A percentile compares a stretch with the other conserved stretches of the same genome.
Evolutionary conservation across 2,888 invertebrate species (phyloP).

Genomic region (Frankliniella fusca): DNA sequence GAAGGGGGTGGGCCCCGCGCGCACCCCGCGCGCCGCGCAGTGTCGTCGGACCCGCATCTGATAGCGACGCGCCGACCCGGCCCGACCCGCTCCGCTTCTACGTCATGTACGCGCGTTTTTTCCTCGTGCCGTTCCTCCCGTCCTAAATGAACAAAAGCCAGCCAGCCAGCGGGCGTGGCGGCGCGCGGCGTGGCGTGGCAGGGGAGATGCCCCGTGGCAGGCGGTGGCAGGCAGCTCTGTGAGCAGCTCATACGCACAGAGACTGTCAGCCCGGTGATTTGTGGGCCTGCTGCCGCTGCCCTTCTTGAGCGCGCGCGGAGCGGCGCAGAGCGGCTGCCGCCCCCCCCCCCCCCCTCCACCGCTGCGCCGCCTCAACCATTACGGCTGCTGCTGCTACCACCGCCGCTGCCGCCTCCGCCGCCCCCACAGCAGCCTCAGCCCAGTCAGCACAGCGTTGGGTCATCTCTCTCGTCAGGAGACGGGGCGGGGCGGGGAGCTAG

Average conservation of each 20-base stretch:
- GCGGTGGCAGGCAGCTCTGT: conserved; percentile 17
- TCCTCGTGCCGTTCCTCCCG: neutral
- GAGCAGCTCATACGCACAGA: conserved; percentile 25
- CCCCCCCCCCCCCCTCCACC: neutral
- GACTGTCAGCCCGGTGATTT: conserved; percentile 18
- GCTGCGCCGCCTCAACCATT: neutral
- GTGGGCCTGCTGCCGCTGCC: conserved; percentile 13
- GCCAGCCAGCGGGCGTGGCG: neutral
- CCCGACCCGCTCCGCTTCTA: neutral
- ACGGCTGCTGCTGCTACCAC: neutral
- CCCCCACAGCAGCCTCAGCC: neutral
- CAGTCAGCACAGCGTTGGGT: neutral
- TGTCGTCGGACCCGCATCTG: conserved; percentile 7
- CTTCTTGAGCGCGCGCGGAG: conserved; percentile 6
- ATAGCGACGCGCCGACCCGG: neutral
- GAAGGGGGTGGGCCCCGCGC: neutral
- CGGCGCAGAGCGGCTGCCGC: neutral
- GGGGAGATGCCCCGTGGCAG: conserved; percentile 13
- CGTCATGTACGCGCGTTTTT: conserved; percentile 20
- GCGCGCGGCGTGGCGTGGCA: conserved; percentile 3
- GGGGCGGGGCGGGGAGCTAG: too few species aligned
- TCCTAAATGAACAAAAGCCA: conserved; percentile 21
- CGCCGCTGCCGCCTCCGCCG: neutral
- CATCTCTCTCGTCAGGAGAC: too few species aligned
- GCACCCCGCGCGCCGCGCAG: neutral